These are phyloP conservation scores for Cheilosia impressa DNA, from an alignment of 2,888 invertebrate genomes.

Conservation along the genomic window DNA sequence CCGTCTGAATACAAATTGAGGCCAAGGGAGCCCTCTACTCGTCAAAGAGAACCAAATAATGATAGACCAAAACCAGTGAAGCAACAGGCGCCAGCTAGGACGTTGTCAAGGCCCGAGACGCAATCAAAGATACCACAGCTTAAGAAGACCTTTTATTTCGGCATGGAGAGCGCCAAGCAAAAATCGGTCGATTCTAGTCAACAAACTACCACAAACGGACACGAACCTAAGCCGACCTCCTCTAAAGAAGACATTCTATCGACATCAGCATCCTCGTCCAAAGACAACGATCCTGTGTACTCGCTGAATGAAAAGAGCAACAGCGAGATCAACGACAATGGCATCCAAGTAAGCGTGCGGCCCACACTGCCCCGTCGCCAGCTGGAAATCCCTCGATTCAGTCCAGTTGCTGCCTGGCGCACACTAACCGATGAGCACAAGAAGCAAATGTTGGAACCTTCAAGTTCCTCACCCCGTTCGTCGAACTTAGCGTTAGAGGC, in stretches of 20 bases:
- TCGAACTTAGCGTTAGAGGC: conserved; percentile 16
- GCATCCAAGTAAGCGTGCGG: conserved; percentile 89
- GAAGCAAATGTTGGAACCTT: conserved; percentile 10
- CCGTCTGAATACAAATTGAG: neutral
- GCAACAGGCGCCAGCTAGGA: neutral
- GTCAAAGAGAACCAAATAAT: conserved; percentile 46
- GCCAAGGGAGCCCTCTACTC: neutral
- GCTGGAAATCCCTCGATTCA: conserved; percentile 90
- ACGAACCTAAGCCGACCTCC: neutral
- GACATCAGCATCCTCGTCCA: conserved; percentile 86
- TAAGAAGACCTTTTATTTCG: conserved; percentile 89
- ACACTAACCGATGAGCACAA: conserved; percentile 84
- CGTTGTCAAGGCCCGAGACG: conserved; percentile 15
- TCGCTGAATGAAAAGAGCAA: conserved; percentile 75
- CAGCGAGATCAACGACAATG: conserved; percentile 84
- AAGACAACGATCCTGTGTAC: conserved; percentile 81
- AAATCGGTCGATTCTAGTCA: conserved; percentile 36
- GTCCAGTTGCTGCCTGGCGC: conserved; percentile 93
- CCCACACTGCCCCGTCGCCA: conserved; percentile 92
- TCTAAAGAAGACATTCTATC: conserved; percentile 3
- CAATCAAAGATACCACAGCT: conserved; percentile 78
- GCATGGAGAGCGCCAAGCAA: conserved; percentile 85
- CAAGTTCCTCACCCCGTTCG: neutral
- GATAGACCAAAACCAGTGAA: conserved; percentile 20
- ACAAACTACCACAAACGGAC: neutral